Base-by-base conservation (phyloP, 2,888 invertebrate genomes). In the Phasia obesa region DNA sequence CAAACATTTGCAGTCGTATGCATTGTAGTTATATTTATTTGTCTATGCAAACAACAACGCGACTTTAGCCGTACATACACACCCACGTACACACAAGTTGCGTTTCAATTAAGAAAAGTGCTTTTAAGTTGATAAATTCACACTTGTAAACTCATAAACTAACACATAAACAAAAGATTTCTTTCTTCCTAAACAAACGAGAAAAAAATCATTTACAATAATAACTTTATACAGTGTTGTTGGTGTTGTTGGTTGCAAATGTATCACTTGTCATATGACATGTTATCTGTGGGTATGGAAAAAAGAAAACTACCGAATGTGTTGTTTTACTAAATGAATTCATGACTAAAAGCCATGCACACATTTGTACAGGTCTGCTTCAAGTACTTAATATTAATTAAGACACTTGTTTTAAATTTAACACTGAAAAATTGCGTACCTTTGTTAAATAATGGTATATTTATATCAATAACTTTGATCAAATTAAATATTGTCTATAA, bases 61-160 rank as follows among this genome's bases (percentile, higher is more conserved):
- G 74, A 67, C 70, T 55, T 71, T 21, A 44, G 13, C 6, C 27
- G 53, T 21, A 57, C 44, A 47, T 44, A n/a, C n/a, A n/a, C n/a
- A n/a, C n/a, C n/a, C n/a, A n/a, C n/a, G n/a, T n/a, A n/a, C n/a
- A n/a, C n/a, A n/a, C n/a, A n/a, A 57, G 79, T 79, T 83, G 75
- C 79, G 79, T 79, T 83, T 83, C 83, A 83, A 83, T 83, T 83
- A 83, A 76, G 83, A 83, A 83, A 83, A 83, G 79, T 83, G 83
- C 83, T 83, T 79, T 83, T 76, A 67, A 67, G 79, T 76, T 76
- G 49, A 65, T 75, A 57, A 57, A 57, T 49, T 70, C 38, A 69
- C 57, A 78, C 67, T 62, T 57, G 59, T 42, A 21, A 57, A 42
- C 38, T 51, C 74, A 69, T 23, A 75, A 70, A 75, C 27, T 21